phyloP scores from a whole-genome alignment of 2,888 invertebrate genomes.

The Torymus aiolomorphi region DNA sequence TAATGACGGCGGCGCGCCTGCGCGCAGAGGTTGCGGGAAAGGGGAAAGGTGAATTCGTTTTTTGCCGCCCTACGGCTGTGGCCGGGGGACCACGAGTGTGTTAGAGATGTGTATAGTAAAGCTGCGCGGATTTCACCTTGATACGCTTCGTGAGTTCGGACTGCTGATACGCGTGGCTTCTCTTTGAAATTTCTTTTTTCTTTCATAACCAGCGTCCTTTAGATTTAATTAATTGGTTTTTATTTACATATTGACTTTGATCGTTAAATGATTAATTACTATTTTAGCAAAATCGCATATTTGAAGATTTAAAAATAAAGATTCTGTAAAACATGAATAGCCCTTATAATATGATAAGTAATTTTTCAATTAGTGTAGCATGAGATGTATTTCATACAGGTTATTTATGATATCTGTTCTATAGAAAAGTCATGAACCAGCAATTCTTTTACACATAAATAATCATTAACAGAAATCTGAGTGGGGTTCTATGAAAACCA shows the following conservation, averaged over 20 bases:
- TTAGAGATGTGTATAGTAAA: background rate
- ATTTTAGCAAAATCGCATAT: too few relatives aligned
- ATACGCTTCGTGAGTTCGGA: conserved; percentile 19
- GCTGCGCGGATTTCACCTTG: background rate
- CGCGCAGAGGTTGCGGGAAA: conserved; percentile 5
- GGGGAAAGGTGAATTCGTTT: conserved; percentile 2
- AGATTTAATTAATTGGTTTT: conserved; percentile 5
- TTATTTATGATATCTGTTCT: too few relatives aligned
- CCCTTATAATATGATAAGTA: too few relatives aligned
- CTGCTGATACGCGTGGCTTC: conserved; percentile 33
- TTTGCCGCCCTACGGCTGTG: background rate
- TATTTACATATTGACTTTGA: conserved; percentile 6
- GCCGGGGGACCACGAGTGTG: background rate
- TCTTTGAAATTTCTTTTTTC: conserved; percentile 21
- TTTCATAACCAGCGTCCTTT: background rate
- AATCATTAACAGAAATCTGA: too few relatives aligned
- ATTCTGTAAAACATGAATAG: too few relatives aligned
- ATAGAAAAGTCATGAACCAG: too few relatives aligned
- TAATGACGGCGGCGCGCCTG: conserved; percentile 29
- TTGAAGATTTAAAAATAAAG: too few relatives aligned
- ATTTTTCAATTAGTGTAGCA: too few relatives aligned
- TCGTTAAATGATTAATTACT: background rate
- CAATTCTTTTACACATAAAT: too few relatives aligned
- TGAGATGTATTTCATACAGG: too few relatives aligned
- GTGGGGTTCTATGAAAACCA: too few relatives aligned